Conservation (phyloP, 2,113 vertebrate genomes). For the Puma concolor region DNA sequence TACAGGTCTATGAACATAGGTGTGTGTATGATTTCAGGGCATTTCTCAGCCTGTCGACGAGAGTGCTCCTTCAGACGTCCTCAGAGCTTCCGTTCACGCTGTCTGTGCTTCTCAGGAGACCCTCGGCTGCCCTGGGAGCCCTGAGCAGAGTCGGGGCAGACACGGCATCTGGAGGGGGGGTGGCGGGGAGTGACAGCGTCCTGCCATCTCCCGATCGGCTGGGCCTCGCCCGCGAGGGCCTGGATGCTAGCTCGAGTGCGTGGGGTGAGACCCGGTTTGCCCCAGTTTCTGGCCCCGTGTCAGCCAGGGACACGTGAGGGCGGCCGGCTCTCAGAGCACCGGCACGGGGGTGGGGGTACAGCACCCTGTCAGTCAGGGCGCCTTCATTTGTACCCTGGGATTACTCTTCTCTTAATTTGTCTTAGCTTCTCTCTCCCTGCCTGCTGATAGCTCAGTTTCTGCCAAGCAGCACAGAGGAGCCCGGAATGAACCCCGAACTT, state of each 20-base stretch:
- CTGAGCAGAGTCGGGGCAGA: background rate
- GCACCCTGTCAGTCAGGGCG: background rate
- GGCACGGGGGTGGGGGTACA: background rate
- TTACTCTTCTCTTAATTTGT: background rate
- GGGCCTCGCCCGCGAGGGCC: too few relatives aligned
- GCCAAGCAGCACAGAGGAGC: background rate
- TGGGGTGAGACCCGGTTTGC: background rate
- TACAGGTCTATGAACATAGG: accelerated
- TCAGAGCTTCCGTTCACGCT: background rate
- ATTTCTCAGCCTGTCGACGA: background rate
- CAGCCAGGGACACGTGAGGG: background rate
- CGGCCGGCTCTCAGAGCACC: background rate
- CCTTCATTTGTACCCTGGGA: background rate
- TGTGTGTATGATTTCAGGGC: background rate
- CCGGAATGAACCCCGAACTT: background rate
- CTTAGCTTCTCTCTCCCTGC: background rate
- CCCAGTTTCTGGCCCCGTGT: background rate
- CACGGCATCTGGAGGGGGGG: accelerated
- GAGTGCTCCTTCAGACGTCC: background rate
- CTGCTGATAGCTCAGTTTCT: background rate
- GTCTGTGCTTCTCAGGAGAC: background rate
- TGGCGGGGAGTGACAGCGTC: background rate
- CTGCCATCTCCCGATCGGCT: background rate
- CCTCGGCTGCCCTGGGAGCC: background rate
- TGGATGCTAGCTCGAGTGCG: background rate